Evolutionary conservation across 2,888 invertebrate species (phyloP), one percentile per base, ranked within the genome.

Genomic region (Gryllus longicercus): DNA sequence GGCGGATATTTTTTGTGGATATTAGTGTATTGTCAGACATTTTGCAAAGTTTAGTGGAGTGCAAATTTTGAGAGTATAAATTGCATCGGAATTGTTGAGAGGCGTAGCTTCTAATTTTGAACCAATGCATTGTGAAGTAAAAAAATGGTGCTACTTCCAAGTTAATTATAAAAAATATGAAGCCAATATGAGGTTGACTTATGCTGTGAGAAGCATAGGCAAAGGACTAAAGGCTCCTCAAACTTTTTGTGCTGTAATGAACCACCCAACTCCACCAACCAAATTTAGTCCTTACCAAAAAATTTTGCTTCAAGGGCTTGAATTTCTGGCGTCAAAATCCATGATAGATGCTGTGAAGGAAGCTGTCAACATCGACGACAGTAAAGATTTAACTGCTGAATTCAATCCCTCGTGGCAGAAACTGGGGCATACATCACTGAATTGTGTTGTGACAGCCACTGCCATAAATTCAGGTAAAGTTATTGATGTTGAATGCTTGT

Each of bases 391-490:
- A n/a, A 74, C 63, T 78, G 49, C 74, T 50, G 78, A 74, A 63
- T 74, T 78, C 2, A 74, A 78, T 78, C 49, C 74, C 38, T 78
- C 78, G 4, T 63, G 78, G 74, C 78, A 78, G 74, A 63, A 78
- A 21, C 23, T 49, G 11, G 78, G 78, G 21, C 63, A 78, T 74
- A 38, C 23, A 16, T 11, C 25, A 8, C 10, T 74, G 16, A 78
- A 78, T 74, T 78, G 49, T n/a, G n/a, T 78, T 23, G 78, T 78
- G 21, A 74, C 51, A 51, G 51, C 51, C 23, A 78, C 78, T 50
- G 21, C 51, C n/a, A 3, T 14, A 12, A 51, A 78, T 51, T 23
- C 12, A 50, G 78, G 78, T n/a, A 51, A 78, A 14, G 51, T 78
- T n/a, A 51, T 78, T 2, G 23, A 51, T 21, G 21, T 51, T 50